phyloP scores from a whole-genome alignment of 2,888 invertebrate genomes.

The Chalcis sispes region DNA sequence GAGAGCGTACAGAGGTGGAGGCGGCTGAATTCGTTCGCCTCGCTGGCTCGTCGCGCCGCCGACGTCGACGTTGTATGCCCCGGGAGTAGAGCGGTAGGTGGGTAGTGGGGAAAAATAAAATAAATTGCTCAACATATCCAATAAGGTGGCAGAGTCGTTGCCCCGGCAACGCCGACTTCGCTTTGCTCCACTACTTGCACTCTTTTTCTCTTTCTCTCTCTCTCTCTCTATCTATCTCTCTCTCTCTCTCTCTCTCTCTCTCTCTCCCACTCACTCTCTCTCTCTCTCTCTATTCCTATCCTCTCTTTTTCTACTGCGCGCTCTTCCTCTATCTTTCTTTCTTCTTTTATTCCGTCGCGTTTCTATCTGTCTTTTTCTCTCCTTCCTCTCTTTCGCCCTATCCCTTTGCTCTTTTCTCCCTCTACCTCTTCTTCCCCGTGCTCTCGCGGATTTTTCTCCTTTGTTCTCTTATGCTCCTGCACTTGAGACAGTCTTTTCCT shows the following conservation, averaged over 20 bases:
- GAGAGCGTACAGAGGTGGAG: slow-evolving; percentile 26
- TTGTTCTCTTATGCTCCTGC: slow-evolving; percentile 59
- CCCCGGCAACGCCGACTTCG: slow-evolving; percentile 68
- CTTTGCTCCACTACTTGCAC: slow-evolving; percentile 38
- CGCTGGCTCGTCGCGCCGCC: slow-evolving; percentile 60
- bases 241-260: slow-evolving; percentile 55
- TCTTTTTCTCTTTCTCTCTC: slow-evolving; percentile 20
- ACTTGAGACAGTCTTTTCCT: slow-evolving; percentile 60
- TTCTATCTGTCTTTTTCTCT: slow-evolving; percentile 53
- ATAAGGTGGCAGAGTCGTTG: slow-evolving; percentile 76
- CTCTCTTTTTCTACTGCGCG: slow-evolving; percentile 42
- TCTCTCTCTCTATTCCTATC: slow-evolving; percentile 47
- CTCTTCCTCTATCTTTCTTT: slow-evolving; percentile 20
- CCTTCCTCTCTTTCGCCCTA: slow-evolving; percentile 37
- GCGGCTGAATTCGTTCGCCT: slow-evolving; percentile 50
- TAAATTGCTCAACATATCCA: slow-evolving; percentile 76
- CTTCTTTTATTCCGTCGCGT: slow-evolving; percentile 29
- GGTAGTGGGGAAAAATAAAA: slow-evolving; percentile 70
- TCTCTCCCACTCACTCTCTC: too few species aligned
- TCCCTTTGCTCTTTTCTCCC: slow-evolving; percentile 52
- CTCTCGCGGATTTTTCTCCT: slow-evolving; percentile 58
- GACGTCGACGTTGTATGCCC: too few species aligned
- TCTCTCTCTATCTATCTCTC: slow-evolving; percentile 36
- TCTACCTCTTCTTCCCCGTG: slow-evolving; percentile 37
- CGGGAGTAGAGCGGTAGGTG: slow-evolving; percentile 37